Evolutionary conservation across 2,797 vertebrate genomes (phyloP).

Genomic region (Argentina silus): DNA sequence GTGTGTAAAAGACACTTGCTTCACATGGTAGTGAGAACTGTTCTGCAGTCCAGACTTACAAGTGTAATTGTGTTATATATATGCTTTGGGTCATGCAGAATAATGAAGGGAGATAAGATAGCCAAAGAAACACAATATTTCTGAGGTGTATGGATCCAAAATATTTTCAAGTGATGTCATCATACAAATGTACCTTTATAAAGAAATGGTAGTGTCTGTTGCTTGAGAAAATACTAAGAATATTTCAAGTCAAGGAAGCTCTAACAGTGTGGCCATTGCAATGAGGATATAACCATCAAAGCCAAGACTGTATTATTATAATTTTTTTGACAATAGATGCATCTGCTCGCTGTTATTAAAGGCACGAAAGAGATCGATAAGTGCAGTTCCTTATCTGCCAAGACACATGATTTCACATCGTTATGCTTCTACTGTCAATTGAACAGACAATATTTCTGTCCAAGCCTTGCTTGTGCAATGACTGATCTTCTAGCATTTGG

Average conservation of each 20-base stretch:
- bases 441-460: neutral
- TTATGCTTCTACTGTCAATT: neutral
- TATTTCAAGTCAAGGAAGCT: slow-evolving; percentile 19
- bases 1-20: slow-evolving; percentile 62
- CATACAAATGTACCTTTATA: slow-evolving; percentile 49
- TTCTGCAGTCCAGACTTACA: slow-evolving; percentile 76
- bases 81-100: slow-evolving; percentile 49
- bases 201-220: slow-evolving; percentile 47
- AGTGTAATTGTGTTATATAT: slow-evolving; percentile 45
- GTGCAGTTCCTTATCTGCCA: neutral
- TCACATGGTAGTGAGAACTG: slow-evolving; percentile 63
- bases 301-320: too few relatives aligned
- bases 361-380: neutral
- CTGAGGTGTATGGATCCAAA: slow-evolving; percentile 43
- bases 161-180: slow-evolving; percentile 56
- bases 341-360: neutral
- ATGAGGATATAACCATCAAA: too few relatives aligned
- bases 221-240: slow-evolving; percentile 70
- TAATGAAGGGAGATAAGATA: slow-evolving; percentile 44
- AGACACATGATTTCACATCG: neutral
- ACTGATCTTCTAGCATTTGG: neutral
- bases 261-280: neutral
- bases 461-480: neutral
- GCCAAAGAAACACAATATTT: slow-evolving; percentile 61
- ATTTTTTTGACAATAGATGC: too few relatives aligned